Evolutionary conservation across 2,113 vertebrate species (phyloP).

Genomic region (Limnothrissa miodon): DNA sequence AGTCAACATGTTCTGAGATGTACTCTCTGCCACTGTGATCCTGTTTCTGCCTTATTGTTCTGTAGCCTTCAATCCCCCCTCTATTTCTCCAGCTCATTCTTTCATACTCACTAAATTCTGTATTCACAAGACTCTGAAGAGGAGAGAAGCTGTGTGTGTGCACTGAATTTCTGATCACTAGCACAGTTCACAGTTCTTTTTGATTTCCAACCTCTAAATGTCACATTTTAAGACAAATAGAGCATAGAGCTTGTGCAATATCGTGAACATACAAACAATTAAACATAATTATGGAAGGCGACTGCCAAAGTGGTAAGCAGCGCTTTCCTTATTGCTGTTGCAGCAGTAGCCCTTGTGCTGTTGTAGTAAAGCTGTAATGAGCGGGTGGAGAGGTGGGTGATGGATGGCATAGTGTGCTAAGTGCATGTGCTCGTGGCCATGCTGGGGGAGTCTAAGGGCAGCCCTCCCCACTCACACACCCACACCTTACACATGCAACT

Average conservation of each 20-base stretch:
- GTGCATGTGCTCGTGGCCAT: background rate
- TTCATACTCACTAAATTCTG: background rate
- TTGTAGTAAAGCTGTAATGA: conserved; percentile 10
- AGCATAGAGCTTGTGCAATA: background rate
- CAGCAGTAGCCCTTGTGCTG: background rate
- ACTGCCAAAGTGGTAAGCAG: background rate
- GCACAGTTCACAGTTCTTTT: background rate
- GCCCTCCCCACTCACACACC: background rate
- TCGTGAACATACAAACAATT: background rate
- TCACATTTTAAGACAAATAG: too few species aligned
- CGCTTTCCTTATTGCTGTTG: background rate
- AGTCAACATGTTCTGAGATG: background rate
- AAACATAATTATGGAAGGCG: background rate
- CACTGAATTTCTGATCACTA: background rate
- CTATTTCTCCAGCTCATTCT: background rate
- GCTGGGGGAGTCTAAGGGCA: background rate
- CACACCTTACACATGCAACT: conserved; percentile 32
- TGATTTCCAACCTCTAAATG: background rate
- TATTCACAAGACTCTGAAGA: background rate
- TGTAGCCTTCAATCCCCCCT: background rate
- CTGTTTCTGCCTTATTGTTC: background rate
- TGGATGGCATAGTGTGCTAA: background rate
- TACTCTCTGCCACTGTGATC: background rate
- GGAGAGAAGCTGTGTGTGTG: background rate
- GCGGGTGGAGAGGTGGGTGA: background rate